Base-by-base conservation (phyloP, 2,113 vertebrate species). In the Antechinus flavipes region DNA sequence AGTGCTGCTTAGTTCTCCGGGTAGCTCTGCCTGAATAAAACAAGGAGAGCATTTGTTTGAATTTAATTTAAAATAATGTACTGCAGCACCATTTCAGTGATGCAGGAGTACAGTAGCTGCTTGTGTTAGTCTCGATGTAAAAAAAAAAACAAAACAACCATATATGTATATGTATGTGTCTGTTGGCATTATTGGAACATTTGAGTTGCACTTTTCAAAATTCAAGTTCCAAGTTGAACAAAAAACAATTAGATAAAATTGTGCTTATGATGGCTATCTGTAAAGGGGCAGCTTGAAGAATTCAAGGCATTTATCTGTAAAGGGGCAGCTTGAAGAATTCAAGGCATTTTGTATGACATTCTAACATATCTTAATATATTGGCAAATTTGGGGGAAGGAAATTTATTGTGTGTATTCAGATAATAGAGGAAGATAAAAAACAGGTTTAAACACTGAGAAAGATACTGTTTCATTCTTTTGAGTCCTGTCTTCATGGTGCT, bases 51-150 rank as follows among this genome's bases (percentile, higher is more conserved):
- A 91, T 95, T 91, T 94, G 55, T 95, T 91, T 95, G 61, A 56
- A 90, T 93, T 96, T 96, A 93, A 90, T 94, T 96, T 96, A 89
- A 95, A 93, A 89, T 94, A 84, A 93, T 90, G 22, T 61, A 84
- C 90, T 50, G 10, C 46, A 95, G 16, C 61, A 47, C 27, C 12
- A n/a, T 91, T 91, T 50, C 84, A 90, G 50, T 95, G 90, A 25
- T 91, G 54, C 97, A 94, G n/a, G 52, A 94, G 55, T 91, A 35
- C 47, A 91, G n/a, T 61, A 76, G 52, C 58, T 93, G 90, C 84
- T 76, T 94, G 54, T 53, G 42, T 96, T 90, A 55, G 92, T 91
- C 76, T 91, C 53, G 2, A 8, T 42, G n/a, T 84, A 91, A 84
- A 93, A 53, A 95, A 84, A 95, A 76, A 16, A 49, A 49, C 3